Percentiles rank a stretch among this genome's conserved stretches.
Evolutionary conservation across 1,140 invertebrate species (phyloP).

Genomic region (Drosophila nikananu): DNA sequence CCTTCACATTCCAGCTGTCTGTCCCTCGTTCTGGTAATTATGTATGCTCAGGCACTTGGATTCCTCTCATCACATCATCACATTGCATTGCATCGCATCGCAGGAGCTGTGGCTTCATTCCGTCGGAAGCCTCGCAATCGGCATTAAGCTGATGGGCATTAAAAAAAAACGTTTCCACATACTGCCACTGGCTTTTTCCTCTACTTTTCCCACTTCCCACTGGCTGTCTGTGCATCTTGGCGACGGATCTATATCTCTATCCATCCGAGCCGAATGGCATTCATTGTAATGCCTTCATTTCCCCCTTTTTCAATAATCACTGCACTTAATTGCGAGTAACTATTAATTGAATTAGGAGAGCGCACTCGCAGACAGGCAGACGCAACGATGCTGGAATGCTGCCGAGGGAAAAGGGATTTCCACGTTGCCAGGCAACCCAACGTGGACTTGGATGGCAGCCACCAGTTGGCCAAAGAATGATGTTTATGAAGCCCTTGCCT

Average conservation of each 20-base stretch:
- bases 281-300: conserved; percentile 50
- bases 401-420: conserved; percentile 17
- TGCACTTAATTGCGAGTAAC: conserved; percentile 57
- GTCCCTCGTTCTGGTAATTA: conserved; percentile 40
- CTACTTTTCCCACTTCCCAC: background rate
- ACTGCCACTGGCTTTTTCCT: conserved; percentile 14
- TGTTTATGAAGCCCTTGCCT: conserved; percentile 36
- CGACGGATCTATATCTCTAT: conserved; percentile 6
- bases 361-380: conserved; percentile 9
- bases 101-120: conserved; percentile 22
- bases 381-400: conserved; percentile 24
- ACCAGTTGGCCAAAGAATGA: conserved; percentile 7
- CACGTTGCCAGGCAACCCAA: conserved; percentile 35
- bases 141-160: conserved; percentile 56
- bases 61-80: conserved; percentile 47
- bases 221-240: conserved; percentile 9
- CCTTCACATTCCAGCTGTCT: background rate
- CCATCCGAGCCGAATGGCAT: conserved; percentile 3
- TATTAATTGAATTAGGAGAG: conserved; percentile 60
- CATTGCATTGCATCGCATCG: conserved; percentile 5
- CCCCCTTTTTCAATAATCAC: conserved; percentile 59
- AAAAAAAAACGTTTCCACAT: conserved; percentile 46
- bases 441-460: conserved; percentile 14
- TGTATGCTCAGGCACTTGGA: conserved; percentile 47
- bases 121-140: conserved; percentile 27